A percentile compares a stretch with the other conserved stretches of the same genome.
Conservation (phyloP, 2,888 invertebrate genomes). For the Charanyca ferruginea region DNA sequence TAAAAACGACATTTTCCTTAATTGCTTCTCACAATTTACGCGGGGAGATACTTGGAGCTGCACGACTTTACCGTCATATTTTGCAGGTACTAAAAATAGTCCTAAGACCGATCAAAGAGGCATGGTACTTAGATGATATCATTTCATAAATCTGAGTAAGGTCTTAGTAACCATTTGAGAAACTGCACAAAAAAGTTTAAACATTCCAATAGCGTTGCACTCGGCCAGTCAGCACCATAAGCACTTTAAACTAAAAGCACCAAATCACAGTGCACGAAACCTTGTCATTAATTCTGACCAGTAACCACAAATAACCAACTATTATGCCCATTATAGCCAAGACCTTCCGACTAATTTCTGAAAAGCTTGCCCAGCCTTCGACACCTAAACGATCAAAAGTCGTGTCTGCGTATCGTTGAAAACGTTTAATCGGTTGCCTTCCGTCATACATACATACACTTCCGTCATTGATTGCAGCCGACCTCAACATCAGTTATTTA, state of each 20-base stretch:
- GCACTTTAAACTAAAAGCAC: conserved; percentile 50
- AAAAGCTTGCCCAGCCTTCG: conserved; percentile 68
- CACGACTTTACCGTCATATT: neutral
- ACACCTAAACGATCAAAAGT: conserved; percentile 66
- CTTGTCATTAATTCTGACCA: conserved; percentile 52
- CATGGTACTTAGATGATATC: neutral
- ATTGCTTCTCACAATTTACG: conserved; percentile 17
- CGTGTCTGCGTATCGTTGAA: conserved; percentile 73
- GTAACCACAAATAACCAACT: conserved; percentile 53
- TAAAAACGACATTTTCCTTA: conserved; percentile 38
- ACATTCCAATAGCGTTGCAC: conserved; percentile 21
- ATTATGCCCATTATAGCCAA: conserved; percentile 55
- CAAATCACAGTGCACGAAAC: conserved; percentile 46
- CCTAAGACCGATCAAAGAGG: neutral
- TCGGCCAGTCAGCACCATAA: conserved; percentile 30
- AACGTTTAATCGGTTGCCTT: conserved; percentile 77
- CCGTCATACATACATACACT: conserved; percentile 81
- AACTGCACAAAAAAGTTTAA: conserved; percentile 7
- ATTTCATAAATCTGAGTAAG: neutral
- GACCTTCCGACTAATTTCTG: conserved; percentile 60
- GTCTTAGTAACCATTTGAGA: neutral
- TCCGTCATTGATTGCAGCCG: conserved; percentile 87
- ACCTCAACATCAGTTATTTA: conserved; percentile 85
- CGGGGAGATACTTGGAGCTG: conserved; percentile 6
- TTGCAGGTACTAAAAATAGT: conserved; percentile 3